Evolutionary conservation across 2,113 vertebrate genomes (phyloP), one percentile per base, ranked within the genome.

Genomic region (Rhagologus leucostigma): DNA sequence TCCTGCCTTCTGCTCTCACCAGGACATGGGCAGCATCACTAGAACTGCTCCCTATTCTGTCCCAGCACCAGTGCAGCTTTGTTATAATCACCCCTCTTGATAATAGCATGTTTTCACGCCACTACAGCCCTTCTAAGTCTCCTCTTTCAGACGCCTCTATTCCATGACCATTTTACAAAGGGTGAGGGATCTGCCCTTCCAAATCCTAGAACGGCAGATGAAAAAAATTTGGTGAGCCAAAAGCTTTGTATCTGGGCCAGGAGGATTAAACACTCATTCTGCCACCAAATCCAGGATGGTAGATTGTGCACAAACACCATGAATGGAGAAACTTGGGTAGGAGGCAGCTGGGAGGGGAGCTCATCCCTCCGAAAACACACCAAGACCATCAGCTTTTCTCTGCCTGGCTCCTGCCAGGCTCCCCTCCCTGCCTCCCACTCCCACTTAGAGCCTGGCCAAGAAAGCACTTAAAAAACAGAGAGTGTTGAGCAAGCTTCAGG

Each of bases 401-500:
- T 75, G 23, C 42, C 37, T 0, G 0, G 24, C 26, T 89, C 52
- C 69, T 69, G 62, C 52, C 69, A 82, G 60, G 17, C 56, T 91
- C 55, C 52, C 46, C 20, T 75, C 52, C 33, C 30, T 87, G 69
- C 30, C 83, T 82, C 42, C 33, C 39, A 13, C 16, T 79, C 56
- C 56, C 56, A 39, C 30, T 59, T 24, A 76, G 5, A 88, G 37
- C 57, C 53, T 37, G 57, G 71, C 49, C 79, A 86, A 93, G 49
- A 90, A 93, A 91, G 50, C 69, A 84, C 60, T 91, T 78, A 57
- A 65, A 46, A 37, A 91, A 35, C 32, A 80, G 32, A 84, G 46
- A 9, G 26, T 35, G 30, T 50, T 67, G 35, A 55, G 30, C 20
- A 90, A 63, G 56, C 39, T 79, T 57, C 5, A 4, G 44, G 80